Evolutionary conservation across 2,888 invertebrate genomes (phyloP), one percentile per base, ranked within the genome.

Genomic region (Drosophila meridiana): DNA sequence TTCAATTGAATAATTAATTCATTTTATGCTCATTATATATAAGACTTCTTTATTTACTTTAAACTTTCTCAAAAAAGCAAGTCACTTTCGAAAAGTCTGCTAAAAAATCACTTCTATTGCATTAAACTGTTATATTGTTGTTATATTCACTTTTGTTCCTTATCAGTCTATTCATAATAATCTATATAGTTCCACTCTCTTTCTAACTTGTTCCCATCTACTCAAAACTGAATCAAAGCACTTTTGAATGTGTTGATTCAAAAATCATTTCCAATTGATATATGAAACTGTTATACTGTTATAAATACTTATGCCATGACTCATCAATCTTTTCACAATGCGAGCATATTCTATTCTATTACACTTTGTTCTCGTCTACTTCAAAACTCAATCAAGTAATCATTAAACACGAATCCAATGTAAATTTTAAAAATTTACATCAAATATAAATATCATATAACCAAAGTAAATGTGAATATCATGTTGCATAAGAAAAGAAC

Each of bases 401-500:
- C 59, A 45, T n/a, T 20, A 38, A 47, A 14, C 2, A 9, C 26
- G 30, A 26, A 9, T 11, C 1, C 36, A 42, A 38, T 14, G 42
- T 13, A n/a, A 45, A 67, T 66, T 45, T 58, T 28, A 26, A 20
- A 20, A 50, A 65, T 50, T 64, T 53, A 67, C 47, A 53, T 47
- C 52, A 55, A 68, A 68, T 66, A 38, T 53, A 53, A 67, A 52
- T 66, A 67, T 66, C 67, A 58, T 45, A 48, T 52, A 28, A 34
- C 69, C 57, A 64, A 34, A 50, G 50, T 50, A 65, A 36, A 75
- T 66, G 36, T 38, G n/a, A 53, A 76, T 64, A 65, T 61, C 50
- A 59, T 64, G 50, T 63, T 57, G 42, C 67, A 61, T 38, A 61
- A 53, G 56, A 30, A 42, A 4, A 9, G 59, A 43, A 20, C 5